Conservation (phyloP, 2,888 invertebrate species). For the Nysson spinosus region DNA sequence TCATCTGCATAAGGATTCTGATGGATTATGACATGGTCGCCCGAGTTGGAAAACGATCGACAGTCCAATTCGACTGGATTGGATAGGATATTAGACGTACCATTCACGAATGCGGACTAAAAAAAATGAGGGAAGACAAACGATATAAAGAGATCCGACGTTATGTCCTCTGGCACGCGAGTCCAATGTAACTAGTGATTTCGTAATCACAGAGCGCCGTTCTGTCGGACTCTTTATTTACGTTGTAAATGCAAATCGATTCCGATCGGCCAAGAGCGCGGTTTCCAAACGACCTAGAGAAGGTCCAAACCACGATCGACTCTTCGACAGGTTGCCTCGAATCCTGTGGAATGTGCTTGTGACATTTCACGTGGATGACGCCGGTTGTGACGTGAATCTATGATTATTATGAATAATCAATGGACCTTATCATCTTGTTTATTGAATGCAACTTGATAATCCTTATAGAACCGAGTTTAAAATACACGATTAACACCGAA, state of each 20-base stretch:
- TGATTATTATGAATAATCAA: conserved; percentile 5
- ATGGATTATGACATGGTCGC: conserved; percentile 35
- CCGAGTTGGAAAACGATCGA: conserved; percentile 10
- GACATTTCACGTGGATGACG: conserved; percentile 40
- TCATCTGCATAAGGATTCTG: conserved; percentile 16
- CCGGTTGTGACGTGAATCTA: conserved; percentile 1
- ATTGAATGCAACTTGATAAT: too few relatives aligned
- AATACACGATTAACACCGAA: too few relatives aligned
- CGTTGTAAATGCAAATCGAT: conserved; percentile 61
- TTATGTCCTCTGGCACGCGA: conserved; percentile 19
- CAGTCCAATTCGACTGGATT: conserved; percentile 8
- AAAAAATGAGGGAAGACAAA: conserved; percentile 1
- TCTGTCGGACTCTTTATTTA: conserved; percentile 48
- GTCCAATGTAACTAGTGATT: conserved; percentile 26
- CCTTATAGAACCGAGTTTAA: too few relatives aligned
- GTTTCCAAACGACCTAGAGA: conserved; percentile 53
- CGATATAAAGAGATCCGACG: not conserved
- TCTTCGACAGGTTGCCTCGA: conserved; percentile 15
- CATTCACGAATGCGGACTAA: not conserved
- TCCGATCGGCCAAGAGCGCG: not conserved
- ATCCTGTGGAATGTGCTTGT: conserved; percentile 15
- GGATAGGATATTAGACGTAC: conserved; percentile 20
- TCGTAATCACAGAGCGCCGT: conserved; percentile 40
- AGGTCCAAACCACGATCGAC: conserved; percentile 26
- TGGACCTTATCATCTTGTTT: not conserved